Evolutionary conservation across 2,797 vertebrate genomes (phyloP), one percentile per base, ranked within the genome.

Genomic region (Loris lydekkerianus): DNA sequence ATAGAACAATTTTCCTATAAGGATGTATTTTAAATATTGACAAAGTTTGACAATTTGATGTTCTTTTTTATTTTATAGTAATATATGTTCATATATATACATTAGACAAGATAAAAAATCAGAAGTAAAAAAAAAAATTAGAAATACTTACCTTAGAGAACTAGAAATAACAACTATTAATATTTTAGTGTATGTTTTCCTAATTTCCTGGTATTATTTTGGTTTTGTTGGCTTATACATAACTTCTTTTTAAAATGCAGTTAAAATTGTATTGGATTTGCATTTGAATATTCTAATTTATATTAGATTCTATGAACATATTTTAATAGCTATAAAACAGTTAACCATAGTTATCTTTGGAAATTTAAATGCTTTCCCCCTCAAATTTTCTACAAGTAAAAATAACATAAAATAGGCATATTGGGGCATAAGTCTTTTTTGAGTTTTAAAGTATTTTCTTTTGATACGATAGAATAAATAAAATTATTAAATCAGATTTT

Each of bases 11-110:
- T 87, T 87, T 73, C 27, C 9, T 67, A 18, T 82, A 43, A 60
- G 14, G 40, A 43, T 67, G 11, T 58, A 72, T 87, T 87, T 86
- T 92, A 21, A 49, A 77, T 73, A 61, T 86, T 83, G 20, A 8
- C 10, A 23, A 46, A 82, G 5, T 91, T 56, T 37, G 23, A 37
- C 7, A 53, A 23, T 56, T 85, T 86, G 58, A 0, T 37, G 11
- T 86, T 14, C 87, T 90, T 9, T 46, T 93, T 91, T 93, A 77
- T 73, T 86, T 94, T 58, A 75, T 84, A 88, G 63, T 89, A 89
- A 80, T 56, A 61, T 9, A 0, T 85, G 25, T 80, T 96, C 7
- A 46, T 40, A 90, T 43, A 92, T 77, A 69, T 86, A 86, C 73
- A 70, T 80, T 56, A 3, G 27, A 82, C 56, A 70, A 61, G 73